Percentiles rank a stretch among this genome's conserved stretches.
Evolutionary conservation across 2,113 vertebrate species (phyloP).

Genomic region (Macquaria ambigua): DNA sequence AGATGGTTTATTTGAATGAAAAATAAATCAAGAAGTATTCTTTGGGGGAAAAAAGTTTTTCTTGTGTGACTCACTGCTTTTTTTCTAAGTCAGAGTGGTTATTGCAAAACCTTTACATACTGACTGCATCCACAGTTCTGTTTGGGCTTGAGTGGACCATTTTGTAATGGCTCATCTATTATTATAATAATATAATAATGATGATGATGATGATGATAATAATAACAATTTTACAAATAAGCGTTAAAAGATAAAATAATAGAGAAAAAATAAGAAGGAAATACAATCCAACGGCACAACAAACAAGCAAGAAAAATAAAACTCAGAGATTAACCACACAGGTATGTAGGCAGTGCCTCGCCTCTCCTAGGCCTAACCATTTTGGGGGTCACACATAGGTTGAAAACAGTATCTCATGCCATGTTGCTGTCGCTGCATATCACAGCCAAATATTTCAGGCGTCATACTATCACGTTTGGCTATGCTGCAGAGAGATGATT

Average conservation of each 20-base stretch:
- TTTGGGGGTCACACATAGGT: conserved; percentile 28
- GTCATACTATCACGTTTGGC: conserved; percentile 69
- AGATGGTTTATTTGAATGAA: conserved; percentile 48
- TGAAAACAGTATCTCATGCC: conserved; percentile 43
- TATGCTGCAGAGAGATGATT: conserved; percentile 72
- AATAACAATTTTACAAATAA: neutral
- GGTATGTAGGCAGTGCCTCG: neutral
- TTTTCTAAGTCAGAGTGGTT: conserved; percentile 35
- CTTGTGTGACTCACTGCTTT: conserved; percentile 32
- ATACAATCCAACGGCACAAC: neutral
- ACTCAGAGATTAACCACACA: neutral
- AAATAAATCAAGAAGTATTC: conserved; percentile 30
- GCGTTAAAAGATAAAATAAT: neutral
- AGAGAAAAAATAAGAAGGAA: neutral
- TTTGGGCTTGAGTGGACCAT: neutral
- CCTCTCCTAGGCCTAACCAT: conserved; percentile 5
- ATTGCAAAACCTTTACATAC: conserved; percentile 29
- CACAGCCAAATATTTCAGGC: conserved; percentile 69
- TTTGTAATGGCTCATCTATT: conserved; percentile 9
- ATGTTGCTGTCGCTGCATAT: conserved; percentile 61
- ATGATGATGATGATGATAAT: too few relatives aligned
- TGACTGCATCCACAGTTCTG: neutral
- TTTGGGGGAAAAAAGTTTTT: neutral
- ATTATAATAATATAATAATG: neutral
- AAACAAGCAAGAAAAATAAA: neutral